These are phyloP conservation scores for Oreochromis grahami DNA, from an alignment of 2,797 vertebrate species.

Conservation along the genomic window DNA sequence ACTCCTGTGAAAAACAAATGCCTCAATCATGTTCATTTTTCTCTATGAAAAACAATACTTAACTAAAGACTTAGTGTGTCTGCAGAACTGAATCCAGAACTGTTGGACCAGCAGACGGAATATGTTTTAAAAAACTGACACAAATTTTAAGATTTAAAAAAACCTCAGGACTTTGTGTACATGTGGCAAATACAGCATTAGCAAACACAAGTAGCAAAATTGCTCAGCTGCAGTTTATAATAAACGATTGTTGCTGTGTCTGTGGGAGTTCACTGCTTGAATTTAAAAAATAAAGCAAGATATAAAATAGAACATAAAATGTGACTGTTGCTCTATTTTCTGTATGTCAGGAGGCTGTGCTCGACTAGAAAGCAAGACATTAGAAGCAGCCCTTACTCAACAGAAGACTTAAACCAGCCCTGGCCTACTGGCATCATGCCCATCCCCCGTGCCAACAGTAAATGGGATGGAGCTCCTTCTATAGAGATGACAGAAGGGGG, in stretches of 20 bases:
- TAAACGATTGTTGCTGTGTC: neutral
- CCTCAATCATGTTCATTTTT: neutral
- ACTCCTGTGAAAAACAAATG: neutral
- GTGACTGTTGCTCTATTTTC: neutral
- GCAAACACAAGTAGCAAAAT: neutral
- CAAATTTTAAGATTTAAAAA: neutral
- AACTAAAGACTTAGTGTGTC: neutral
- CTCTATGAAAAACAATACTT: neutral
- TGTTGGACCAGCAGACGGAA: neutral
- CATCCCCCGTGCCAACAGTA: slow-evolving; percentile 69
- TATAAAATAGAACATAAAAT: neutral
- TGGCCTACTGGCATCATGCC: slow-evolving; percentile 56
- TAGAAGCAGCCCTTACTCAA: slow-evolving; percentile 55
- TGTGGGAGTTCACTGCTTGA: neutral
- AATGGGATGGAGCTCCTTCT: slow-evolving; percentile 11
- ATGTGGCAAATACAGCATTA: neutral
- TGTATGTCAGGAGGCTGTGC: slow-evolving; percentile 2
- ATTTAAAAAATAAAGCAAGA: neutral
- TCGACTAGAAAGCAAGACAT: neutral
- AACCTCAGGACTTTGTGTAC: neutral
- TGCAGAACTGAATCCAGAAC: neutral
- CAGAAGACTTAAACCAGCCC: slow-evolving; percentile 19
- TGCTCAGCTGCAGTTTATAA: neutral
- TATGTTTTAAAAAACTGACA: neutral
- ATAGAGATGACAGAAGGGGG: slow-evolving; percentile 71